phyloP scores from a whole-genome alignment of 2,888 invertebrate species.

The Erebia aethiops region DNA sequence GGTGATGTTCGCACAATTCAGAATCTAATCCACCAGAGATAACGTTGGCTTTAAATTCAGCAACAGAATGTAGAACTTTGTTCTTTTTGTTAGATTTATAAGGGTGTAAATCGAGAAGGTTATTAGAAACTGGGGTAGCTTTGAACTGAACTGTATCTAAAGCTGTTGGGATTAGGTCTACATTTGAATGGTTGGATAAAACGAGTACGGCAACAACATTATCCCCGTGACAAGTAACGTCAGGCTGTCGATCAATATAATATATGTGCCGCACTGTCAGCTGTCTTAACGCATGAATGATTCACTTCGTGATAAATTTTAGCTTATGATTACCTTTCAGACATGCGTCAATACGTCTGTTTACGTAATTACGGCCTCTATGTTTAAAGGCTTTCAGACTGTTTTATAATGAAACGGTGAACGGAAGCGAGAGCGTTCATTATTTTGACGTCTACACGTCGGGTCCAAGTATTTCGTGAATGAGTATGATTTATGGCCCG shows the following conservation, averaged over 20 bases:
- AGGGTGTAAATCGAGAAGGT: conserved; percentile 56
- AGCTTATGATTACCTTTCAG: conserved; percentile 83
- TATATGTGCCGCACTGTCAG: conserved; percentile 81
- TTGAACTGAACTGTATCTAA: conserved; percentile 45
- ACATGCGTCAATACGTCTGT: conserved; percentile 79
- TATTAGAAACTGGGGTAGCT: conserved; percentile 43
- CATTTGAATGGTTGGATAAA: conserved; percentile 41
- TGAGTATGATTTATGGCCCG: conserved; percentile 69
- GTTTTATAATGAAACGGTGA: conserved; percentile 62
- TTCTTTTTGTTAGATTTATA: conserved; percentile 75
- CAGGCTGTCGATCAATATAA: conserved; percentile 82
- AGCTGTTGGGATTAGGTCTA: conserved; percentile 38
- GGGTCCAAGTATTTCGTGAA: conserved; percentile 61
- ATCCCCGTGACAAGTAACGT: conserved; percentile 81
- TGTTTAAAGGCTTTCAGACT: conserved; percentile 68
- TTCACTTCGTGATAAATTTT: conserved; percentile 82
- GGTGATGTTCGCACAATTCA: conserved; percentile 52
- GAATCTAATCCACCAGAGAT: conserved; percentile 51
- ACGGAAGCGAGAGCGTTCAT: conserved; percentile 65
- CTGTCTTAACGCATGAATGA: conserved; percentile 81
- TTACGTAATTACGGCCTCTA: conserved; percentile 76
- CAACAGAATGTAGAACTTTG: conserved; percentile 63
- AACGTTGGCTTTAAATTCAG: conserved; percentile 58
- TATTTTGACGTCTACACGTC: conserved; percentile 62
- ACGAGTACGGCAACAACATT: conserved; percentile 77